These are phyloP conservation scores for Smutsia gigantea DNA, from an alignment of 2,797 vertebrate genomes.

Conservation along the genomic window DNA sequence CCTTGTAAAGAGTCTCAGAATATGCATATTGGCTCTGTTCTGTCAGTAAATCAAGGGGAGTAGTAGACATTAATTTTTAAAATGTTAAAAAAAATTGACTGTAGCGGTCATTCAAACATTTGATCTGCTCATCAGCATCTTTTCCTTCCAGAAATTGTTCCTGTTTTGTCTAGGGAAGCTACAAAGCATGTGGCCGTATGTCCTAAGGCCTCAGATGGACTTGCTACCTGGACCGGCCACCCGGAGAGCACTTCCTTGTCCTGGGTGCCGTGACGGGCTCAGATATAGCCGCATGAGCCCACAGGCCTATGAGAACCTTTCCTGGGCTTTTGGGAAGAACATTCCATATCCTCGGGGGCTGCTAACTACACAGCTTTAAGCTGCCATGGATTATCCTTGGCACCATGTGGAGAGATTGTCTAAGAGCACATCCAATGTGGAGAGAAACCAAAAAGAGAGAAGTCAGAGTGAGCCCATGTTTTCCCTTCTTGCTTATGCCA, in stretches of 20 bases:
- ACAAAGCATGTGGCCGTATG: accelerated
- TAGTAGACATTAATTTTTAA: background rate
- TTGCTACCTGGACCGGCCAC: too few relatives aligned
- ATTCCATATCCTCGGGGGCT: background rate
- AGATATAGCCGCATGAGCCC: background rate
- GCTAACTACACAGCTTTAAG: background rate
- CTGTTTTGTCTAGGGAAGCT: background rate
- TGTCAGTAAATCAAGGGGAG: background rate
- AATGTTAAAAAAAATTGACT: background rate
- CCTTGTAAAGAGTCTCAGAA: background rate
- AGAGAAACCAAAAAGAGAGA: conserved; percentile 11
- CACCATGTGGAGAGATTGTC: background rate
- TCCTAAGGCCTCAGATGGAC: background rate
- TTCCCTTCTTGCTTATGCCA: background rate
- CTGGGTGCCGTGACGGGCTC: background rate
- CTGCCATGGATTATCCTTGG: background rate
- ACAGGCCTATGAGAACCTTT: background rate
- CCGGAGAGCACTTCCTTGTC: background rate
- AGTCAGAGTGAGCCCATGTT: background rate
- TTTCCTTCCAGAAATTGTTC: background rate
- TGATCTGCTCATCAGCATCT: background rate
- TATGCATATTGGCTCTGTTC: background rate
- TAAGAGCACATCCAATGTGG: background rate
- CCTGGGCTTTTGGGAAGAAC: background rate
- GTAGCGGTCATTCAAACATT: background rate